Base-by-base conservation (phyloP, 2,888 invertebrate species). In the Timema podura region DNA sequence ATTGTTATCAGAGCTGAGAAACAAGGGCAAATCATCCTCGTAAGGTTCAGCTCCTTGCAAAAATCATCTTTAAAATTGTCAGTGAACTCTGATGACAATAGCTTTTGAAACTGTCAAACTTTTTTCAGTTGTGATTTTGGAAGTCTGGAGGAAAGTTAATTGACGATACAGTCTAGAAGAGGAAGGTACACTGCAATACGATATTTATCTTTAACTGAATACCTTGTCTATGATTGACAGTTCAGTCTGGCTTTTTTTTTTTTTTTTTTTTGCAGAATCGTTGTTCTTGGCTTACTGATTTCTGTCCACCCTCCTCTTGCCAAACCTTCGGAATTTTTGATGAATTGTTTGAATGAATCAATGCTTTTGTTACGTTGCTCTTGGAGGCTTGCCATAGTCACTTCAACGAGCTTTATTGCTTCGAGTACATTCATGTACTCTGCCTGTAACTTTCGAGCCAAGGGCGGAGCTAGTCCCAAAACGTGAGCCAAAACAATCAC, bases 381-480 rank as follows among this genome's bases (percentile, higher is more conserved):
- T 57, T 30, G n/a, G 8, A 57, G 57, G 16, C 57, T 57, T 57
- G 0, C 15, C 16, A 57, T 8, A 2, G 57, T 57, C 16, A 6
- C 57, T 57, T 57, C 57, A 5, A 57, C 57, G 57, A 10, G 57
- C 57, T 57, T 57, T 7, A 57, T 57, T 57, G 57, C 13, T n/a
- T 5, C 6, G 15, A 57, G 57, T 57, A 57, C 57, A 13, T 57
- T 30, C 3, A n/a, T 57, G 13, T 57, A 5, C 57, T 13, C 7
- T 57, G 57, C 57, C 13, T 57, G 57, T 57, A 57, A 57, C 57
- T 57, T 57, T 6, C 57, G 6, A 57, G 57, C 57, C 57, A 57
- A 57, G 57, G 57, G 15, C 11, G 3, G 57, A 57, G 57, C 16
- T 57, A 57, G 57, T 57, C 15, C 57, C n/a, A 10, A 57, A 57